Evolutionary conservation across 64 coral and sea anemone genomes (phyloP), one percentile per base, ranked within the genome.

Genomic region (Orbicella faveolata): DNA sequence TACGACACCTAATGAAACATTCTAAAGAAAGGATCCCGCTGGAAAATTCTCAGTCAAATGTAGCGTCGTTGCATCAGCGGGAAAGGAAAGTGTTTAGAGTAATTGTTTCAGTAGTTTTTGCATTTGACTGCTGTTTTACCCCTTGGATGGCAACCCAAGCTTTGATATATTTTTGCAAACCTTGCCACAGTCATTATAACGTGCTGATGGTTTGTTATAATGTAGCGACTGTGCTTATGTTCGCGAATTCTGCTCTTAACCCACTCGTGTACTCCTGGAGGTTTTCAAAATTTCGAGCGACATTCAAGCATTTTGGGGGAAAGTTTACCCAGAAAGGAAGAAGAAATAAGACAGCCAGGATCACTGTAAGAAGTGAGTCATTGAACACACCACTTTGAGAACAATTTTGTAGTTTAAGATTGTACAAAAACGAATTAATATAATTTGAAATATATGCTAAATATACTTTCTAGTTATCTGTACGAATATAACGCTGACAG

Each of bases 51-150:
- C 80, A 23, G 15, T 41, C 61, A 21, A 83, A 66, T 36, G 35
- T 16, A 67, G 59, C 36, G 4, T 41, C 66, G 41, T 34, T 66
- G 20, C 41, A 44, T 41, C 33, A 83, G 21, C 63, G 80, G 20
- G 80, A 83, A 57, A 83, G 10, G 34, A 83, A 83, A 67, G 80
- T 83, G 16, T 66, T 83, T 35, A 15, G 39, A 20, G 80, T 83
- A 17, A 83, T 83, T 11, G 20, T 83, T 16, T 83, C 80, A 9
- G 62, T 83, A 15, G 66, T 83, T 41, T 34, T 81, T 25, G 55
- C 20, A 83, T 66, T 67, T 64, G 34, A 67, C 21, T 2, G 66
- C 34, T 83, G 80, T 83, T 67, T 18, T 83, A 9, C 35, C 2
- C 80, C 80, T 2, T 83, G 80, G 80, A 20, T 83, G 17, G 57